Evolutionary conservation across 2,888 invertebrate species (phyloP), one percentile per base, ranked within the genome.

Genomic region (Phasia obesa): DNA sequence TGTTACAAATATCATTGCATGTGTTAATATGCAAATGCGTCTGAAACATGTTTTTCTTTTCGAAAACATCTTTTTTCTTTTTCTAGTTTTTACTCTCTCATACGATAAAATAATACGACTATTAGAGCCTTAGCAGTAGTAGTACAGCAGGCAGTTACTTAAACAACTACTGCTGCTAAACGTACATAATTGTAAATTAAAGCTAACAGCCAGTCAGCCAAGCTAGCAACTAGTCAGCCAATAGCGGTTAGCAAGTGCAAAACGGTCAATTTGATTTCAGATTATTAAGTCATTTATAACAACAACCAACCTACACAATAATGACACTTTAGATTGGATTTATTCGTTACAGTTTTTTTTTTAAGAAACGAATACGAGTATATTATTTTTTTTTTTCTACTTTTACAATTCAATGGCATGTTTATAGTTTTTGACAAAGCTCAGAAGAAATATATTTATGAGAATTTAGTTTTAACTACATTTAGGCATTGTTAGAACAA

Each of bases 1-100:
- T 44, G 51, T 44, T 57, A 74, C 19, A 76, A 71, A 57, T 67
- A 83, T 79, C 60, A 71, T 85, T 83, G 85, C 85, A 85, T 85
- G 85, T 84, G 85, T 85, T 84, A 84, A 85, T 85, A 85, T 85
- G 85, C 84, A 85, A 85, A 85, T 85, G 78, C 79, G 83, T 83
- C 65, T 57, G 70, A 67, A 78, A 75, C 75, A 79, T 83, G 75
- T 79, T 74, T 82, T 31, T 35, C 15, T 60, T 51, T 31, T 44
- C 73, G 44, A 35, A 64, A 78, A 78, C 70, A 78, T 73, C 27
- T 64, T 49, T 76, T 81, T 57, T 23, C 17, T 51, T 38, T 76
- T 53, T 42, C 31, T 19, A 15, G 19, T 67, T 67, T 67, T 25
- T 13, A 31, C n/a, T 25, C 11, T 9, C 23, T 11, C 9, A 15